These are phyloP conservation scores for Helobdella robusta DNA, from an alignment of 2,888 invertebrate species.

Conservation along the genomic window DNA sequence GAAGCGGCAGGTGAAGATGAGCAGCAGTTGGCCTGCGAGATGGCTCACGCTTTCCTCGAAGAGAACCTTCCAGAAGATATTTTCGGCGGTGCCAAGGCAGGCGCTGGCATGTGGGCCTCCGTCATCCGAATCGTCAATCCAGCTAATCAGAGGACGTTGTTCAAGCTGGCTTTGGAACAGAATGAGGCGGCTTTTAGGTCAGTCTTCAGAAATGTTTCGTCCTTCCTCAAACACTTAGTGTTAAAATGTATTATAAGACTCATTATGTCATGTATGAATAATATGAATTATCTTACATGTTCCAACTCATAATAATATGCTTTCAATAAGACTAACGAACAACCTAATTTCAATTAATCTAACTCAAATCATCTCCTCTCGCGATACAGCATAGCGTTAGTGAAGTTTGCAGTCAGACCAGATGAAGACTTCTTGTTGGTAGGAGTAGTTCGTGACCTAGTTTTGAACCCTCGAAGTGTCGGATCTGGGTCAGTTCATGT, in stretches of 20 bases:
- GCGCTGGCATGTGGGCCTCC: conserved; percentile 87
- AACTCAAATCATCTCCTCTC: no score
- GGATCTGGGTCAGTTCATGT: conserved; percentile 76
- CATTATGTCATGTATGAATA: no score
- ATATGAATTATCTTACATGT: no score
- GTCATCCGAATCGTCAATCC: conserved; percentile 46
- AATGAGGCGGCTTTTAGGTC: conserved; percentile 98
- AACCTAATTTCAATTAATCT: no score
- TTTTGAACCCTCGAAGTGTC: conserved; percentile 75
- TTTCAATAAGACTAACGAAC: no score
- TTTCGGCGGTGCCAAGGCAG: conserved; percentile 93
- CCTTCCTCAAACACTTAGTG: no score
- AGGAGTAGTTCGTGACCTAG: conserved; percentile 80
- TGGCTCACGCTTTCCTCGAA: conserved; percentile 90
- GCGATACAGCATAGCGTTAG: conserved; percentile 66
- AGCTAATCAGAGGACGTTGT: conserved; percentile 62
- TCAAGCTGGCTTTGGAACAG: conserved; percentile 69
- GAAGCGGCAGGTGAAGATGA: conserved; percentile 93
- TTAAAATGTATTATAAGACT: no score
- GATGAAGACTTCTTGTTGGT: conserved; percentile 65
- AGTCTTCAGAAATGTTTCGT: no score
- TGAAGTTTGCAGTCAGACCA: conserved; percentile 64
- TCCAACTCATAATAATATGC: no score
- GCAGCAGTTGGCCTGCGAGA: conserved; percentile 85
- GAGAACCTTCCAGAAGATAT: conserved; percentile 85